These are phyloP conservation scores for Euplagia quadripunctaria DNA, from an alignment of 2,888 invertebrate genomes.

Conservation along the genomic window DNA sequence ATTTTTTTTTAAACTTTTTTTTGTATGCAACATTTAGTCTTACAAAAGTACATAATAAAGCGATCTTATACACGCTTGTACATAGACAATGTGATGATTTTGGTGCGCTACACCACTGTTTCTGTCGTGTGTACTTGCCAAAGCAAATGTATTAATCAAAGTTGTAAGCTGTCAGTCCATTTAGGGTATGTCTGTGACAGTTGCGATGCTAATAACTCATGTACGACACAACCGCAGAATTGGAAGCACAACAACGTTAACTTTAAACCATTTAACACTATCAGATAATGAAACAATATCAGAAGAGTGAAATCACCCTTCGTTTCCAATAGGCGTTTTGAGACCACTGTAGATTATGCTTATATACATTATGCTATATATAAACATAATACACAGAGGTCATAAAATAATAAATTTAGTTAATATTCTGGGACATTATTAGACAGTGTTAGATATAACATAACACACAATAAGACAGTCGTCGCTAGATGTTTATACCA, in stretches of 20 bases:
- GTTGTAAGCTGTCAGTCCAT: conserved; percentile 15
- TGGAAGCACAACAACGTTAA: neutral
- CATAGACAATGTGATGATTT: neutral
- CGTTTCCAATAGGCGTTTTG: neutral
- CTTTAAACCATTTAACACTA: neutral
- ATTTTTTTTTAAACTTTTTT: neutral
- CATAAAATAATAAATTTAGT: no score
- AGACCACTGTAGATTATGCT: no score
- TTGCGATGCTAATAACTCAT: conserved; percentile 18
- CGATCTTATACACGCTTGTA: neutral
- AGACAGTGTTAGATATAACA: no score
- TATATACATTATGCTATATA: no score
- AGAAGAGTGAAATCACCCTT: neutral
- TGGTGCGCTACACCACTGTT: neutral
- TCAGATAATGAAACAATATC: neutral
- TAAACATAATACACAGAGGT: no score
- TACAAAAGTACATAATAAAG: neutral
- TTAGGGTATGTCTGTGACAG: conserved; percentile 12
- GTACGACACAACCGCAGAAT: neutral
- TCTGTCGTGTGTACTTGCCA: neutral
- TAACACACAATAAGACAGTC: no score
- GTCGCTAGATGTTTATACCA: no score
- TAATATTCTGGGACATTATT: no score
- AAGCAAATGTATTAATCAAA: conserved; percentile 12
- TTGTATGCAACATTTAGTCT: neutral